Conservation (phyloP, 2,888 invertebrate genomes). For the Hesperia comma region DNA sequence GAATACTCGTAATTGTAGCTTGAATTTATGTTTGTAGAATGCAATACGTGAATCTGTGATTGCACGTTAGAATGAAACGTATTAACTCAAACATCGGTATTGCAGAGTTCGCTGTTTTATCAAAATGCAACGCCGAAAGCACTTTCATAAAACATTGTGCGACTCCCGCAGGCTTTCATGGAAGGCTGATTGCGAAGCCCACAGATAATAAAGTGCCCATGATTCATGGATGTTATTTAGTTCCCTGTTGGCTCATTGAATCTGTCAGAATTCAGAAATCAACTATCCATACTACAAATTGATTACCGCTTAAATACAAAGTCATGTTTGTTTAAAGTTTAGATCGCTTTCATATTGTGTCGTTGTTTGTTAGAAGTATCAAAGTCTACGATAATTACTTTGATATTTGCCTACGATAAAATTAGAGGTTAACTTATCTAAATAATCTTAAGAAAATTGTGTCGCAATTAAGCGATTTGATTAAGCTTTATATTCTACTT, state of each 20-base stretch:
- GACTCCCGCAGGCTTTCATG: constrained; percentile 62
- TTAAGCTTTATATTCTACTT: too few species aligned
- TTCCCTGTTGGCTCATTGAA: constrained; percentile 29
- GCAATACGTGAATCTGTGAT: background rate
- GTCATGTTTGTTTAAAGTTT: background rate
- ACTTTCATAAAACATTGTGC: constrained; percentile 73
- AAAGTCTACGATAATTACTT: too few species aligned
- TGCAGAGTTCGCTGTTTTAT: constrained; percentile 41
- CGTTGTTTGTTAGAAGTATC: too few species aligned
- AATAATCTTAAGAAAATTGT: too few species aligned
- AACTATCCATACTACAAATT: constrained; percentile 9
- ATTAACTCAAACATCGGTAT: constrained; percentile 62
- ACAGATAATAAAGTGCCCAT: constrained; percentile 49
- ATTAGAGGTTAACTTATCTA: too few species aligned
- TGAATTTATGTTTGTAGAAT: background rate
- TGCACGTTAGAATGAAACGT: constrained; percentile 37
- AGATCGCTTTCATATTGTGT: too few species aligned
- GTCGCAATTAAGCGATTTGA: too few species aligned
- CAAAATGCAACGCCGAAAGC: constrained; percentile 45
- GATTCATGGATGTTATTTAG: constrained; percentile 40
- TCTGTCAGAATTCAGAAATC: constrained; percentile 27
- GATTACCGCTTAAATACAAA: background rate
- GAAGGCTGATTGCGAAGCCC: constrained; percentile 50
- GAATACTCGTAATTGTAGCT: too few species aligned
- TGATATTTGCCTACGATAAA: too few species aligned